A percentile compares a stretch with the other conserved stretches of the same genome.
Evolutionary conservation across 2,113 vertebrate genomes (phyloP).

Genomic region (Takifugu flavidus): DNA sequence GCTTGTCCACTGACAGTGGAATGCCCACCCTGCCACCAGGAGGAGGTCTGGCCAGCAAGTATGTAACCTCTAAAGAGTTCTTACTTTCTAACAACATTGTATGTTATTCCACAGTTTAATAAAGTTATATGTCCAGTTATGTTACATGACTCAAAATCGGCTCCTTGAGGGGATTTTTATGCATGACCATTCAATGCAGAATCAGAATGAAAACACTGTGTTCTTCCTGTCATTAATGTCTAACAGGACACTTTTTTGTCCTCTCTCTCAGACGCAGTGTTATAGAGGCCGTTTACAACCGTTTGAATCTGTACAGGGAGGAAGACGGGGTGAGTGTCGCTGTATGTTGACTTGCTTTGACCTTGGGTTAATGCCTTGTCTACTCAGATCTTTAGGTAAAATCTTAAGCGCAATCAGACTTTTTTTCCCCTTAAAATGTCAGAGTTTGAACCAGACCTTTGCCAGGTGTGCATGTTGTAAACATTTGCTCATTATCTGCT

Average conservation of each 20-base stretch:
- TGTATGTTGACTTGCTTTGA: too few relatives aligned
- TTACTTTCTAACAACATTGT: background rate
- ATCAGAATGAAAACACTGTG: background rate
- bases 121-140: too few relatives aligned
- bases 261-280: conserved; percentile 84
- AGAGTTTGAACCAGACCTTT: too few relatives aligned
- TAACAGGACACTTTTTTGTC: background rate
- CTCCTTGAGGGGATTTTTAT: background rate
- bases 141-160: too few relatives aligned
- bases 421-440: too few relatives aligned
- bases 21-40: conserved; percentile 91
- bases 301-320: conserved; percentile 94
- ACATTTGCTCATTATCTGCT: too few relatives aligned
- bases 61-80: conserved; percentile 34
- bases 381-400: too few relatives aligned
- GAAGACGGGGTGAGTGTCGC: conserved; percentile 91
- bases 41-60: conserved; percentile 98
- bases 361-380: too few relatives aligned
- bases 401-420: too few relatives aligned
- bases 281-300: conserved; percentile 97
- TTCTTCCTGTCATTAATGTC: background rate
- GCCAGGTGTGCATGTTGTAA: too few relatives aligned
- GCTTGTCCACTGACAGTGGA: conserved; percentile 89
- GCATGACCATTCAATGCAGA: background rate
- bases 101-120: background rate